phyloP scores from a whole-genome alignment of 2,888 invertebrate genomes.

The Orchestes rusci region DNA sequence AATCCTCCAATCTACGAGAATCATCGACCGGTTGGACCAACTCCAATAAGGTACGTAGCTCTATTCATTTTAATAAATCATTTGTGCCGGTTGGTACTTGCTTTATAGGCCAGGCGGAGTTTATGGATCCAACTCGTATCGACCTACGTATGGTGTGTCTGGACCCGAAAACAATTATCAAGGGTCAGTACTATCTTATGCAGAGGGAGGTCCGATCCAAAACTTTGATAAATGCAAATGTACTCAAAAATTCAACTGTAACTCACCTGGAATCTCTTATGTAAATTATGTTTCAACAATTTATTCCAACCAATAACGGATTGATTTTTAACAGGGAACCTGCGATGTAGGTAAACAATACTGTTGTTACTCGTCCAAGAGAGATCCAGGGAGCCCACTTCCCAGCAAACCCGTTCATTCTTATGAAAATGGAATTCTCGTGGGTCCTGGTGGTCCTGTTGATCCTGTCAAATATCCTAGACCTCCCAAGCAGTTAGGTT shows the following conservation, averaged over 20 bases:
- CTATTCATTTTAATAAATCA: constrained; percentile 2
- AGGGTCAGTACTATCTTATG: constrained; percentile 38
- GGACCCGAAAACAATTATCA: constrained; percentile 9
- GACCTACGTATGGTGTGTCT: constrained; percentile 26
- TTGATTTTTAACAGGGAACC: constrained; percentile 49
- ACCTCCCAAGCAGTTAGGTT: constrained; percentile 18
- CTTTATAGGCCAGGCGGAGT: constrained; percentile 34
- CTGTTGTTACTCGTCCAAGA: constrained; percentile 52
- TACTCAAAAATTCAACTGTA: constrained; percentile 50
- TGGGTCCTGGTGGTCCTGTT: constrained; percentile 43
- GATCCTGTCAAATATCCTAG: constrained; percentile 24
- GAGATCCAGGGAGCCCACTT: constrained; percentile 34
- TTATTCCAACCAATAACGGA: background rate
- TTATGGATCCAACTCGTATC: constrained; percentile 27
- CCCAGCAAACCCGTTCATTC: constrained; percentile 40
- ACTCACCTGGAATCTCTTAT: constrained; percentile 48
- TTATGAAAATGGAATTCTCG: constrained; percentile 43
- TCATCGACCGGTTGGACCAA: too few relatives aligned
- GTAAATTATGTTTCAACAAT: constrained; percentile 34
- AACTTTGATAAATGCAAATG: constrained; percentile 47
- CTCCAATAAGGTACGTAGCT: too few relatives aligned
- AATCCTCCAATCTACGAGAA: background rate
- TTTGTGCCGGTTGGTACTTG: too few relatives aligned
- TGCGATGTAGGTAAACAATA: constrained; percentile 57
- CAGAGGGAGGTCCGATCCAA: constrained; percentile 41